Conservation (phyloP, 64 coral and sea anemone genomes). For the Actinia tenebrosa region DNA sequence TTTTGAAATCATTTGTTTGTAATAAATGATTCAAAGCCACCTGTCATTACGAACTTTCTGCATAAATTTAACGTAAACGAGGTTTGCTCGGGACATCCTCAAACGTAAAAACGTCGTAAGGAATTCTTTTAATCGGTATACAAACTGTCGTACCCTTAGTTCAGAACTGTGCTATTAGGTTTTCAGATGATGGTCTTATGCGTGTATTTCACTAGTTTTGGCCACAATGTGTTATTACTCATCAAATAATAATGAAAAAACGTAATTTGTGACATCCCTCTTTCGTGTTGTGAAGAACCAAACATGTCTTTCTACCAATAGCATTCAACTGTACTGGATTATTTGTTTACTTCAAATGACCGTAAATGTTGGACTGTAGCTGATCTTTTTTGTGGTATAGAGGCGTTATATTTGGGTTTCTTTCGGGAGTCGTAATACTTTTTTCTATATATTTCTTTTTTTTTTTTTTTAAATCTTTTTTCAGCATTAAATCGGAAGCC, state of each 20-base stretch:
- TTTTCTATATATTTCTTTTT: not conserved
- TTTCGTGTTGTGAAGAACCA: not conserved
- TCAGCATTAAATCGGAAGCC: not conserved
- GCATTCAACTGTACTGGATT: not conserved
- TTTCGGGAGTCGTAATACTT: not conserved
- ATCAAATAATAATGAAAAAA: slow-evolving; percentile 72
- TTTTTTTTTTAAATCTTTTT: not conserved
- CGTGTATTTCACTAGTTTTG: slow-evolving; percentile 41
- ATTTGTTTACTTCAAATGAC: slow-evolving; percentile 15
- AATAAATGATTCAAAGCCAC: slow-evolving; percentile 74
- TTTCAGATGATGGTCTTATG: not conserved
- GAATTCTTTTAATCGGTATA: no score
- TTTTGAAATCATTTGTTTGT: slow-evolving; percentile 56
- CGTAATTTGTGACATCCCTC: slow-evolving; percentile 25
- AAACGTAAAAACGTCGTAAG: not conserved
- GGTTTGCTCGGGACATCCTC: not conserved
- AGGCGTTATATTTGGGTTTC: slow-evolving; percentile 3
- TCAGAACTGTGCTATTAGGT: not conserved
- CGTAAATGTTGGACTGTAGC: not conserved
- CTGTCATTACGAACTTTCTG: slow-evolving; percentile 50
- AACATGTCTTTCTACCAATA: slow-evolving; percentile 11
- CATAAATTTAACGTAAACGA: slow-evolving; percentile 47
- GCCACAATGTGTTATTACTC: slow-evolving; percentile 53
- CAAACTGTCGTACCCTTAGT: not conserved
- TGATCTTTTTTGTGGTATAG: slow-evolving; percentile 26